Base-by-base conservation (phyloP, 2,797 vertebrate species). In the Lates japonicus region DNA sequence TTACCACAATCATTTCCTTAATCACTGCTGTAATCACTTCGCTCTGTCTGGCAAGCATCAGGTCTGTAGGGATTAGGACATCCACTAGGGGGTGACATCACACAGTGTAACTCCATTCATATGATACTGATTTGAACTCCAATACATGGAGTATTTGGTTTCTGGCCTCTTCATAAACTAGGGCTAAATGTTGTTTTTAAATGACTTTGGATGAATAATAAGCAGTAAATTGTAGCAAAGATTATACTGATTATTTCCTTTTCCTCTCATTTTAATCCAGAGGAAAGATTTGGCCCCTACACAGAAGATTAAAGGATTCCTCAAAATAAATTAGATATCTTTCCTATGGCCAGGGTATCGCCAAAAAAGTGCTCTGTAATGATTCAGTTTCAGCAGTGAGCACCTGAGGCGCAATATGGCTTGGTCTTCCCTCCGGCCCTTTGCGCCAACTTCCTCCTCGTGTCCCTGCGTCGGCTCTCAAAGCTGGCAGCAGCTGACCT, bases 61-160 rank as follows among this genome's bases (percentile, higher is more conserved):
- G 3, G 63, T 41, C 42, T 39, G 39, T 37, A 31, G 48, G 66
- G 39, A 65, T 25, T 0, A 20, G 22, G 22, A 1, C 0, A 1
- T 46, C 93, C 94, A 93, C 91, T 84, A 92, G 93, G 73, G 92
- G 94, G 92, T 49, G 83, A 83, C 67, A 84, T 85, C 44, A 83
- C 74, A 93, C 81, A 91, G 80, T 59, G 41, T 51, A 90, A 86
- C 48, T 33, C 10, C 6, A 22, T n/a, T 67, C 29, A 22, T 1
- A 33, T 13, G 22, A 11, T 19, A 31, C 64, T 64, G 61, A 33
- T 44, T 37, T 54, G 10, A 39, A 31, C 31, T 61, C 35, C 35
- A 22, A 0, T 12, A 17, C 22, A 17, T 16, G 12, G n/a, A 29
- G 29, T 19, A 25, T 49, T 63, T 8, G 22, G 42, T 70, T 64